These are phyloP conservation scores for Lasiurus cinereus DNA, from an alignment of 2,113 vertebrate species.

Conservation along the genomic window DNA sequence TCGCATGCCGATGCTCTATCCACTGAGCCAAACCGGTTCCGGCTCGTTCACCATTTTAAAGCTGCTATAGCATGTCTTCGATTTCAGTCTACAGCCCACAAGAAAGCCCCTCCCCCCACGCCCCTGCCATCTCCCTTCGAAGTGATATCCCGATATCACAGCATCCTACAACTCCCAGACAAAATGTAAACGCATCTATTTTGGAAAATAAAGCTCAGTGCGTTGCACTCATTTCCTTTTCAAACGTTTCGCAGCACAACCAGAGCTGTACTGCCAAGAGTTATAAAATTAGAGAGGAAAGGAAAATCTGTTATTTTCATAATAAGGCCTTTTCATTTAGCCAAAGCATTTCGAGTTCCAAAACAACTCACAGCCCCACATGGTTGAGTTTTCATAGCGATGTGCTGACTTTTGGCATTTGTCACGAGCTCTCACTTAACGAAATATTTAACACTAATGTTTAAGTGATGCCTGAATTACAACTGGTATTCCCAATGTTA, in stretches of 20 bases:
- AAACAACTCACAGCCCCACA: slow-evolving; percentile 58
- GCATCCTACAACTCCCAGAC: background rate
- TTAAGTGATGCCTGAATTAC: background rate
- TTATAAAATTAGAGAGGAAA: slow-evolving; percentile 72
- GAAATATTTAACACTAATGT: background rate
- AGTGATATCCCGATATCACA: background rate
- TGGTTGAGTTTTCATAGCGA: slow-evolving; percentile 45
- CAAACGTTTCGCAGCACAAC: slow-evolving; percentile 64
- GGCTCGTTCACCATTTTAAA: too few relatives aligned
- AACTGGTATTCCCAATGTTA: background rate
- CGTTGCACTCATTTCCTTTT: slow-evolving; percentile 13
- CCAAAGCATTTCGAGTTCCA: slow-evolving; percentile 64
- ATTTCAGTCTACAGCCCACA: background rate
- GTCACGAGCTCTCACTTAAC: background rate
- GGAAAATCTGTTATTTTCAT: slow-evolving; percentile 79
- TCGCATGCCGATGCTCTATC: too few relatives aligned
- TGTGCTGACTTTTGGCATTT: background rate
- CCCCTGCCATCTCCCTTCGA: accelerated
- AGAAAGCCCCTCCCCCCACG: background rate
- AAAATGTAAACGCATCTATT: slow-evolving; percentile 24
- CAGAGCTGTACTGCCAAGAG: slow-evolving; percentile 68
- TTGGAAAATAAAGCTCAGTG: slow-evolving; percentile 50
- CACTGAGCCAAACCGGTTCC: too few relatives aligned
- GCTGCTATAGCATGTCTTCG: background rate
- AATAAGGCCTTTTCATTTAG: slow-evolving; percentile 58